Base-by-base conservation (phyloP, 2,797 vertebrate species). In the Morus bassanus region DNA sequence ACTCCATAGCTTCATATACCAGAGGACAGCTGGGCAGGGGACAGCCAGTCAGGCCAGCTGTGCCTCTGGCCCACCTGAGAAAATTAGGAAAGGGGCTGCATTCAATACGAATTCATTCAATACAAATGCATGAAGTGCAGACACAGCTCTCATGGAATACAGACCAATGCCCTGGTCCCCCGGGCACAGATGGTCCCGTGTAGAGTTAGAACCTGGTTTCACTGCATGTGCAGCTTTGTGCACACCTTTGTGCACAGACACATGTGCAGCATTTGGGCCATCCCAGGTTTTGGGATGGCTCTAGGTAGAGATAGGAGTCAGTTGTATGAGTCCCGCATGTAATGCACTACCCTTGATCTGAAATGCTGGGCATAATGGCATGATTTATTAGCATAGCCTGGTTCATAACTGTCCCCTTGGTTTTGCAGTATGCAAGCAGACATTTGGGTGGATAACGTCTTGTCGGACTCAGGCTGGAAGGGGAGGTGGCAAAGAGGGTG, bases 221-320 rank as follows among this genome's bases (percentile, higher is more conserved):
- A 70, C 18, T 10, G 8, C 18, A 19, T 4, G 6, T 5, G 0
- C 35, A 39, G 60, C 30, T 19, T 60, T 28, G 35, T 45, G 41
- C 41, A 53, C 60, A 64, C n/a, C 11, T 56, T 28, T 46, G 28
- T 33, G 37, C 18, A 39, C 59, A 54, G 51, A 57, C 10, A 39
- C 27, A 31, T 9, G 25, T 4, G 7, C 11, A 63, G 56, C 2
- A 1, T 56, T 85, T 0, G 1, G 54, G 7, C 30, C 67, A 37
- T 43, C 30, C 51, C 31, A 67, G 51, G 18, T 33, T 74, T 89
- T 60, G 74, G n/a, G 70, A 68, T 1, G 6, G 51, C 43, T 89
- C 37, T 87, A 37, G 23, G 28, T 46, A 67, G 18, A 60, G 39
- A 50, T 2, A 9, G 37, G 45, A 90, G n/a, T 78, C n/a, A 31